Evolutionary conservation across 2,888 invertebrate species (phyloP), one percentile per base, ranked within the genome.

Genomic region (Drosophila nigritarsus): DNA sequence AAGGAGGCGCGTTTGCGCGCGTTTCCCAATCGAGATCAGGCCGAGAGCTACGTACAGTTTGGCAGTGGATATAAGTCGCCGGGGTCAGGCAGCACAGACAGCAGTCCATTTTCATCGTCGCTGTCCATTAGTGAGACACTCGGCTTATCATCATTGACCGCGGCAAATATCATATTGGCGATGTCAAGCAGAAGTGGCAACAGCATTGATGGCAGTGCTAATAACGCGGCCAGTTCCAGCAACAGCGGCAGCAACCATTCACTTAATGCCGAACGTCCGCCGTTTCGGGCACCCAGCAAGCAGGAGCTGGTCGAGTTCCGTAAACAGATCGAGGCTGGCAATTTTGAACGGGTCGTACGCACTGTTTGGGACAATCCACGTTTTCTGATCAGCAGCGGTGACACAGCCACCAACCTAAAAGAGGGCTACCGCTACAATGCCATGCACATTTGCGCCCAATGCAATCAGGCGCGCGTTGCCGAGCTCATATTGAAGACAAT

Each of bases 401-500:
- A 98, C 92, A 97, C 98, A 15, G 98, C 99, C 2, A 95, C 97
- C 3, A 97, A 98, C 83, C 94, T 98, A 80, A 98, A 98, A 94
- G 98, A 98, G 93, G 97, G 97, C 15, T 95, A 95, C 68, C 95
- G 97, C 7, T 98, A 98, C 93, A 99, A 99, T 94, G 98, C 98
- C 0, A 93, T 99, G 73, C 99, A 99, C 91, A 94, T 98, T 20
- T 97, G 97, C 29, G 96, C 97, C 0, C 96, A 96, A 91, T 93
- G 95, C 3, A 95, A 95, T 89, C 95, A 96, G 91, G 94, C 96
- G 0, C 94, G 95, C 55, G 96, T 98, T 82, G 96, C 96, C 76
- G 95, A 96, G 86, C 92, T 97, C 4, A 95, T 98, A 73, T 93
- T 99, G 62, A 95, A 95, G 53, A 97, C 96, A 0, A 95, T 98